These are phyloP conservation scores for Hemaris fuciformis DNA, from an alignment of 2,888 invertebrate genomes.

Conservation along the genomic window DNA sequence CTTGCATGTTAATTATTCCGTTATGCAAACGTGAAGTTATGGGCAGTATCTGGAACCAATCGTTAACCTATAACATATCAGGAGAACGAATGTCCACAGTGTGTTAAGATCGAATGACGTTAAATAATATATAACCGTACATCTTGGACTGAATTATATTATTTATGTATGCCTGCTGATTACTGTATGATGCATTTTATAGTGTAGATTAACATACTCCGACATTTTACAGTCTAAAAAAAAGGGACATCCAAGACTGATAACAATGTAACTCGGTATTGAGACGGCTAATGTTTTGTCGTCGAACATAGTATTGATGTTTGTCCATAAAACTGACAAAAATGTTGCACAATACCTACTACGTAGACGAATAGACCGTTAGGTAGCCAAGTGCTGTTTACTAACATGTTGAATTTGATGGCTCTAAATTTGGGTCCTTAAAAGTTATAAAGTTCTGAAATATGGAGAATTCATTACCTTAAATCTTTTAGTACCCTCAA, in stretches of 20 bases:
- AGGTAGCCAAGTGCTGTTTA: background rate
- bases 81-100: background rate
- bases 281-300: background rate
- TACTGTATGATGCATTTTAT: background rate
- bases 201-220: conserved; percentile 6
- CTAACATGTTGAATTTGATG: conserved; percentile 4
- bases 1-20: background rate
- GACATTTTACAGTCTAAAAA: conserved; percentile 6
- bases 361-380: background rate
- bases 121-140: background rate
- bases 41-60: background rate
- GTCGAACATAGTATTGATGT: background rate
- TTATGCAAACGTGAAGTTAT: background rate
- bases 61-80: background rate
- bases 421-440: background rate
- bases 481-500: conserved; percentile 2
- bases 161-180: background rate
- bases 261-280: background rate
- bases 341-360: background rate
- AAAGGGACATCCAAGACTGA: conserved; percentile 9
- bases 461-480: background rate
- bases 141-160: conserved; percentile 1
- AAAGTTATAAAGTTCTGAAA: conserved; percentile 2
- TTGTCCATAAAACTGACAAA: background rate
- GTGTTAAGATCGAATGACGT: background rate